A percentile compares a stretch with the other conserved stretches of the same genome.
Conservation (phyloP, 53 echinoderm and acorn worm species). For the Zoroaster sp. region DNA sequence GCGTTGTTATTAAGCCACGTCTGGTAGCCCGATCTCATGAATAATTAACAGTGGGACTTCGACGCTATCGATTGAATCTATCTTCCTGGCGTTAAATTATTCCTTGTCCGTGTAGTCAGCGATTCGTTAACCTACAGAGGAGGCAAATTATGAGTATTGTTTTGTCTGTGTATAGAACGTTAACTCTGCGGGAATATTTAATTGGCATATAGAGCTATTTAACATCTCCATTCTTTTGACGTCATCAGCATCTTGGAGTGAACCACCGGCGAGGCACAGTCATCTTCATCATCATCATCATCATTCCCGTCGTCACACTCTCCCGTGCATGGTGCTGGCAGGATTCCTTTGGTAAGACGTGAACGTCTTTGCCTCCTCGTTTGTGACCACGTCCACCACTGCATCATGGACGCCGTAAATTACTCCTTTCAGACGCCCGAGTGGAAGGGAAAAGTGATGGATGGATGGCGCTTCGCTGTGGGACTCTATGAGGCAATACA, state of each 20-base stretch:
- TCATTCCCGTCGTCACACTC: not conserved
- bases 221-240: not conserved
- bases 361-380: not conserved
- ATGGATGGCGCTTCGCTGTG: constrained; percentile 56
- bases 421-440: constrained; percentile 83
- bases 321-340: not conserved
- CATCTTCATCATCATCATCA: not conserved
- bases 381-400: not conserved
- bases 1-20: not conserved
- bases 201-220: constrained; percentile 23
- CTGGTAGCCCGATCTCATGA: not conserved
- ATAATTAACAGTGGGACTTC: constrained; percentile 24
- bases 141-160: not conserved
- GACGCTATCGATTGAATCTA: not conserved
- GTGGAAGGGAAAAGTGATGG: constrained; percentile 85
- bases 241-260: constrained; percentile 26
- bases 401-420: constrained; percentile 71
- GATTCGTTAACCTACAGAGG: not conserved
- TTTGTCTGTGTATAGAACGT: not conserved
- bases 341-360: not conserved
- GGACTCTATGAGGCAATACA: constrained; percentile 77
- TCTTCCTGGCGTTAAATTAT: not conserved
- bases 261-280: not conserved
- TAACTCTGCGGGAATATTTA: constrained; percentile 21
- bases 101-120: not conserved